Evolutionary conservation across 2,888 invertebrate genomes (phyloP).

Genomic region (Meloe dianella): DNA sequence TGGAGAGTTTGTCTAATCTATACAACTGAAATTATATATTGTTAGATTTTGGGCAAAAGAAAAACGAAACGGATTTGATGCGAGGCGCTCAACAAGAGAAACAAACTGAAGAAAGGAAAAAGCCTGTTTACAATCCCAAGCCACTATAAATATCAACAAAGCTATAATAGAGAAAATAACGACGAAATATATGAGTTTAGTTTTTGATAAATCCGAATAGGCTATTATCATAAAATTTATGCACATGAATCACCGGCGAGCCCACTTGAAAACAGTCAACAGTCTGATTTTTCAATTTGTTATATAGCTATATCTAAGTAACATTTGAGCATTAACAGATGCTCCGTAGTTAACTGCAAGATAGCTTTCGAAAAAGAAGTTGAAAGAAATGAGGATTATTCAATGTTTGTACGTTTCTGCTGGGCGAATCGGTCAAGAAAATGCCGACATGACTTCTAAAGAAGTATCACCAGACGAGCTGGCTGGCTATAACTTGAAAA

Average conservation of each 20-base stretch:
- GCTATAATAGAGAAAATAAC: constrained; percentile 26
- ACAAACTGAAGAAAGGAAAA: constrained; percentile 10
- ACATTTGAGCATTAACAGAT: too few relatives aligned
- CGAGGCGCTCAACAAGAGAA: not conserved
- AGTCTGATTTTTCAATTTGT: too few relatives aligned
- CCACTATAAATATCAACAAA: constrained; percentile 29
- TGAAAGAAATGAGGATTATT: too few relatives aligned
- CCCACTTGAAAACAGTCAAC: not conserved
- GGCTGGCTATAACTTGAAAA: not conserved
- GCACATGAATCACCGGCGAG: not conserved
- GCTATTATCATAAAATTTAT: not conserved
- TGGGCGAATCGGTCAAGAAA: too few relatives aligned
- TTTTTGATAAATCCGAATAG: not conserved
- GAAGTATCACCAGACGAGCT: too few relatives aligned
- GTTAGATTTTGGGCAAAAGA: not conserved
- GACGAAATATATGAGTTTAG: constrained; percentile 27
- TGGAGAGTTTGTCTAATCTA: not conserved
- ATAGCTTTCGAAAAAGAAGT: too few relatives aligned
- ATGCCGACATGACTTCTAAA: too few relatives aligned
- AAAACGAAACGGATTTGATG: not conserved
- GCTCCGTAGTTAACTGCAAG: too few relatives aligned
- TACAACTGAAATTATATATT: not conserved
- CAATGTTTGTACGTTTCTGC: too few relatives aligned
- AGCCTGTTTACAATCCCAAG: constrained; percentile 27
- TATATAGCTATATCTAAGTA: too few relatives aligned